phyloP scores from a whole-genome alignment of 1,140 invertebrate species.

The Dreissena rostriformis region DNA sequence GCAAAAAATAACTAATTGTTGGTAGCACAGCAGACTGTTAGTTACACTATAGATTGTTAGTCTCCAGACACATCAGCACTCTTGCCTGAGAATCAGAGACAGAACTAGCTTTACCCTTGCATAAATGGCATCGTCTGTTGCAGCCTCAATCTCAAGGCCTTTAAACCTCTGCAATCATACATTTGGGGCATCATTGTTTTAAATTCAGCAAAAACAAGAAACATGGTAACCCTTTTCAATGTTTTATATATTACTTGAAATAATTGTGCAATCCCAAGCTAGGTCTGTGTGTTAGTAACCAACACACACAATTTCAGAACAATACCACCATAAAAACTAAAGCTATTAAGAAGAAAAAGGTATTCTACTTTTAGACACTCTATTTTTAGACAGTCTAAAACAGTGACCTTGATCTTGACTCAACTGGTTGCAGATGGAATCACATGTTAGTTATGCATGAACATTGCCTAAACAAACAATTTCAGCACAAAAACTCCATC shows the following conservation, averaged over 20 bases:
- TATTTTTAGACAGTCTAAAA: neutral
- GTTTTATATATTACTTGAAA: too few relatives aligned
- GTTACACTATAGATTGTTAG: neutral
- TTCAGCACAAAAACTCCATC: neutral
- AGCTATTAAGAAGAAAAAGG: neutral
- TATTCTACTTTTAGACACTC: neutral
- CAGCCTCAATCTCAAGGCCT: slow-evolving; percentile 28
- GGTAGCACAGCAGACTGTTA: neutral
- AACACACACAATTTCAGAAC: neutral
- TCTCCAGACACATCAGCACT: neutral
- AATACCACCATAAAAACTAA: neutral
- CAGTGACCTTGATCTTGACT: neutral
- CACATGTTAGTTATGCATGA: neutral
- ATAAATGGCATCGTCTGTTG: slow-evolving; percentile 21
- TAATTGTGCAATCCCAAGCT: neutral
- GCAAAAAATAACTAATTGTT: neutral
- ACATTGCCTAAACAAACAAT: neutral
- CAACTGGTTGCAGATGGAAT: neutral
- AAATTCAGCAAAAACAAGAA: too few relatives aligned
- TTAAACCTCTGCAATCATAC: slow-evolving; percentile 42
- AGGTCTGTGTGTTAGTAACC: neutral
- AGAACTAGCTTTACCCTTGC: slow-evolving; percentile 29
- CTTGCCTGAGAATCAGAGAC: neutral
- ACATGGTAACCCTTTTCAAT: too few relatives aligned
- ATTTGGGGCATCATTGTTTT: too few relatives aligned